phyloP scores from a whole-genome alignment of 2,797 vertebrate species.

The Acridotheres tristis region DNA sequence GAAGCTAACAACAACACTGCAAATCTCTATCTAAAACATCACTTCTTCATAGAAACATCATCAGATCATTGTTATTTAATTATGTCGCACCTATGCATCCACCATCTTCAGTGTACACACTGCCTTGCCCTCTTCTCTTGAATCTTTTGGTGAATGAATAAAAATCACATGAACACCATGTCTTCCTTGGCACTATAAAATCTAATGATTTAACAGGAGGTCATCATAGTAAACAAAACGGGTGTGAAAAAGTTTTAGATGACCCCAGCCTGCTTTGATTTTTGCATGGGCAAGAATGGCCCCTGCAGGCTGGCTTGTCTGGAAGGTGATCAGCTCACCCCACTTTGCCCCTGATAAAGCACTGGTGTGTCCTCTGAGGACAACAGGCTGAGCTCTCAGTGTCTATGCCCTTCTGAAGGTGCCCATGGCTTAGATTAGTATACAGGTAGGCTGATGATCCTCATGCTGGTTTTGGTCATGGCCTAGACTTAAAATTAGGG shows the following conservation, averaged over 20 bases:
- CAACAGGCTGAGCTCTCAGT: neutral
- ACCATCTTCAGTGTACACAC: neutral
- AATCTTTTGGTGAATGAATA: neutral
- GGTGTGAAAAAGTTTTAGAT: neutral
- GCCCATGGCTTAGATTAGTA: neutral
- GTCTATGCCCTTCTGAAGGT: neutral
- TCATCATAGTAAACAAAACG: neutral
- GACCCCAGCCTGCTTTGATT: neutral
- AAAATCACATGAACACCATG: neutral
- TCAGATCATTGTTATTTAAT: neutral
- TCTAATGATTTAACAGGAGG: neutral
- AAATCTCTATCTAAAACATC: slow-evolving; percentile 1
- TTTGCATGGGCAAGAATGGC: neutral
- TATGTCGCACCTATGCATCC: neutral
- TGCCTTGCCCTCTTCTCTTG: neutral
- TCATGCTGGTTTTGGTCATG: neutral
- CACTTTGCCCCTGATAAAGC: neutral
- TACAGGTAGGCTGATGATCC: neutral
- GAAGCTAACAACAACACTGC: slow-evolving; percentile 10
- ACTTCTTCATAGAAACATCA: neutral
- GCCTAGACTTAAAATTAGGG: neutral
- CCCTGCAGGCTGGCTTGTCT: neutral
- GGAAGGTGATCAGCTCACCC: neutral
- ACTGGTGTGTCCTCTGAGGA: neutral
- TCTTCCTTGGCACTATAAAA: neutral